Evolutionary conservation across 2,113 vertebrate species (phyloP).

Genomic region (Myiopsitta monachus): DNA sequence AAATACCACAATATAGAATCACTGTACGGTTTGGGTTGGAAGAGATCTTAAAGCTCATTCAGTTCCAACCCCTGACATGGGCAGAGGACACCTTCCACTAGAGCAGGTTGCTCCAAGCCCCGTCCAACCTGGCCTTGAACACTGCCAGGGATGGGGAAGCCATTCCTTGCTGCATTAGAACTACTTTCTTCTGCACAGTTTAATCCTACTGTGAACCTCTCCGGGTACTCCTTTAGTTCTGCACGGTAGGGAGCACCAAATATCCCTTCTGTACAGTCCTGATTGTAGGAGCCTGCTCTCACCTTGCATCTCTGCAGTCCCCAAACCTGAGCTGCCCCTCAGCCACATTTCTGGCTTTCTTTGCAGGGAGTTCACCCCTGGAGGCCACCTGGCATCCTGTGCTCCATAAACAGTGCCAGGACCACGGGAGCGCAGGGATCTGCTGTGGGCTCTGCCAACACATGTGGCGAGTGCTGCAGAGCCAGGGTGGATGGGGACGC

Average conservation of each 20-base stretch:
- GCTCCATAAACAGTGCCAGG: not conserved
- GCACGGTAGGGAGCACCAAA: not conserved
- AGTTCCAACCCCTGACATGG: not conserved
- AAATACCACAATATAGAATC: not conserved
- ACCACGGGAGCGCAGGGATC: not conserved
- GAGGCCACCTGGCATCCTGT: not conserved
- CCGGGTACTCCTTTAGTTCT: not conserved
- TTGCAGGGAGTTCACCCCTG: not conserved
- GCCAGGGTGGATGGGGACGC: not conserved
- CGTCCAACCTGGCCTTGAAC: not conserved
- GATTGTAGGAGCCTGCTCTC: not conserved
- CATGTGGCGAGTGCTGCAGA: fast-evolving
- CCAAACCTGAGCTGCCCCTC: not conserved
- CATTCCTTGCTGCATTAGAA: not conserved
- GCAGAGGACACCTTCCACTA: not conserved
- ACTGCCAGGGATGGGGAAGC: not conserved
- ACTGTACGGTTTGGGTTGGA: not conserved
- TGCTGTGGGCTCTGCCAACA: not conserved
- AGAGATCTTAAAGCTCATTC: not conserved
- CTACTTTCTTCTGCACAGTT: not conserved
- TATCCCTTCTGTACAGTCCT: not conserved
- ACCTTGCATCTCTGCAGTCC: not conserved
- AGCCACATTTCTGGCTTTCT: not conserved
- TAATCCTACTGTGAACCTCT: not conserved
- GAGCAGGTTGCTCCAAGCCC: not conserved